These are phyloP conservation scores for Serranochromis macrocephalus DNA, from an alignment of 2,113 vertebrate species.

Conservation along the genomic window DNA sequence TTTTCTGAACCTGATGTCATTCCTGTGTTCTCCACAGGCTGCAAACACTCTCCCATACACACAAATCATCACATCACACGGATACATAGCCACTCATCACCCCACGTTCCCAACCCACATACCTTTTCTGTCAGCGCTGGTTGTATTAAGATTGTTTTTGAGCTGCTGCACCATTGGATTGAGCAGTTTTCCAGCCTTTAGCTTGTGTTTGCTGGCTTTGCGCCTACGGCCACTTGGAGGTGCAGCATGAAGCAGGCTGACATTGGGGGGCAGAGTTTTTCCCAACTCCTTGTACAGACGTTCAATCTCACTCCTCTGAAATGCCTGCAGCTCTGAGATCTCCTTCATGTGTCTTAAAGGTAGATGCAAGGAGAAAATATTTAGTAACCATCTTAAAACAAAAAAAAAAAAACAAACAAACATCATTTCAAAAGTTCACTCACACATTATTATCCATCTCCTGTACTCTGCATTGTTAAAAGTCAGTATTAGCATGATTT, in stretches of 20 bases:
- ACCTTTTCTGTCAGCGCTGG: slow-evolving; percentile 44
- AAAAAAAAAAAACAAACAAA: not conserved
- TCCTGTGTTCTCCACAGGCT: not conserved
- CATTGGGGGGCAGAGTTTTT: slow-evolving; percentile 82
- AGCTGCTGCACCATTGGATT: slow-evolving; percentile 90
- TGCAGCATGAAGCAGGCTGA: slow-evolving; percentile 83
- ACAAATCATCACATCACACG: not conserved
- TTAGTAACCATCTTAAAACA: not conserved
- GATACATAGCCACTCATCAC: not conserved
- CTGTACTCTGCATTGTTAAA: not conserved
- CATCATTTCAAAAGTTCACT: not conserved
- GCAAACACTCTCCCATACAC: not conserved
- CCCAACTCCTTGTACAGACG: slow-evolving; percentile 83
- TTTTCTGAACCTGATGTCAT: not conserved
- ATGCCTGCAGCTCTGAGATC: slow-evolving; percentile 91
- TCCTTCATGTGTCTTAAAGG: slow-evolving; percentile 92
- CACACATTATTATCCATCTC: not conserved
- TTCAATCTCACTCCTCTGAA: slow-evolving; percentile 93
- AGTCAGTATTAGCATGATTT: not conserved
- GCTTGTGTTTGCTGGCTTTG: slow-evolving; percentile 87
- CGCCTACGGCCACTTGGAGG: slow-evolving; percentile 85
- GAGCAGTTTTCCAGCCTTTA: slow-evolving; percentile 89
- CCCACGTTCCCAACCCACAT: not conserved
- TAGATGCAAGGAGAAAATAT: not conserved
- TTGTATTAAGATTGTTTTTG: slow-evolving; percentile 57